Evolutionary conservation across 2,888 invertebrate genomes (phyloP).

Genomic region (Mesoligia furuncula): DNA sequence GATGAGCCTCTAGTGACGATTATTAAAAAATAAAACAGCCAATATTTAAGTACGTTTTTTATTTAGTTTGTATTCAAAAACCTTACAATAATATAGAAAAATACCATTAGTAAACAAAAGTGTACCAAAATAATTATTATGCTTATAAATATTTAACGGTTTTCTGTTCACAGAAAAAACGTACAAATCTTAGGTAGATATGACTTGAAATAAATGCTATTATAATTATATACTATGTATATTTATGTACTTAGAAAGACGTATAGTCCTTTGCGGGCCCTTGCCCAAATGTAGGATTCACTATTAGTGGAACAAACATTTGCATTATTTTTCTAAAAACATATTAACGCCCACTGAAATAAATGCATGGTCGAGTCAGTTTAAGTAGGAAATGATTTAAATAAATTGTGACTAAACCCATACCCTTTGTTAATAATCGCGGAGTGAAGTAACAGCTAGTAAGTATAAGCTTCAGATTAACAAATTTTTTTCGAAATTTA

Average conservation of each 20-base stretch:
- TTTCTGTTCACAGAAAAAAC: neutral
- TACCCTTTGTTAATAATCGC: neutral
- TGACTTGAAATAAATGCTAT: constrained; percentile 30
- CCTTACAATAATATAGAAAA: constrained; percentile 10
- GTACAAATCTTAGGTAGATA: neutral
- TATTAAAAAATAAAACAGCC: constrained; percentile 12
- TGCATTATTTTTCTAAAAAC: neutral
- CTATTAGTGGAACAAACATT: neutral
- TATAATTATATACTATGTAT: too few species aligned
- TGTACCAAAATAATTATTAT: constrained; percentile 18
- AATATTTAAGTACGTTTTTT: constrained; percentile 57
- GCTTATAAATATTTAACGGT: constrained; percentile 3
- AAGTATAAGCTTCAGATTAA: too few species aligned
- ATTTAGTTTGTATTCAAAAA: constrained; percentile 40
- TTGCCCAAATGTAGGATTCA: neutral
- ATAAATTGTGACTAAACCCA: constrained; percentile 7
- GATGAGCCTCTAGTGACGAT: neutral
- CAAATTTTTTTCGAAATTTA: neutral
- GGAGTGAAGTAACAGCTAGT: neutral
- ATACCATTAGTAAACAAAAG: constrained; percentile 38
- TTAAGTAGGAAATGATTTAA: constrained; percentile 1
- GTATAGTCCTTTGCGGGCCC: neutral
- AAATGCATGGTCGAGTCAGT: neutral
- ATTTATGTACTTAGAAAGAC: constrained; percentile 9
- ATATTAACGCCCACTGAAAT: neutral